A percentile compares a stretch with the other conserved stretches of the same genome.
Conservation (phyloP, 2,888 invertebrate genomes). For the Eupeodes latifasciatus region DNA sequence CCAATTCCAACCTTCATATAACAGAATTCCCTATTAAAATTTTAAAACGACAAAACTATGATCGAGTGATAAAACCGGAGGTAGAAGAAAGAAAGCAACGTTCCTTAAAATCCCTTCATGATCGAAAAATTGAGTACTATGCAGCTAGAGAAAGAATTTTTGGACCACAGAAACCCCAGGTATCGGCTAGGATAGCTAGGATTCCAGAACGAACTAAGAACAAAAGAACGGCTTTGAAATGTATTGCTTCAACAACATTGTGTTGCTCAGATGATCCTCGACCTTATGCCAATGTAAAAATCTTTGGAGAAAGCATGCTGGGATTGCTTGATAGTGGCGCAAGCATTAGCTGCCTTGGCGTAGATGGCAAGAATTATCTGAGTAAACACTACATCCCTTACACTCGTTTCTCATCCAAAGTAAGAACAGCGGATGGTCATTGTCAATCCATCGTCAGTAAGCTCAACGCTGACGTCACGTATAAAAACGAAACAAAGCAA, state of each 20-base stretch:
- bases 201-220: neutral
- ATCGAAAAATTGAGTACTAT: neutral
- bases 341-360: neutral
- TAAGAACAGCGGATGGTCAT: neutral
- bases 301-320: neutral
- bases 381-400: neutral
- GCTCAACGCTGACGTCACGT: neutral
- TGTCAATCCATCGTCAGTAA: neutral
- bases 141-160: neutral
- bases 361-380: neutral
- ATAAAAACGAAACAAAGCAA: neutral
- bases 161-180: too few relatives aligned
- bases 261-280: neutral
- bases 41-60: neutral
- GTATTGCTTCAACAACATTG: neutral
- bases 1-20: neutral
- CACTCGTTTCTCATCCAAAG: neutral
- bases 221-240: neutral
- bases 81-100: neutral
- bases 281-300: neutral
- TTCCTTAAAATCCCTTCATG: neutral
- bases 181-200: neutral
- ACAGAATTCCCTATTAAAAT: neutral
- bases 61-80: too few relatives aligned
- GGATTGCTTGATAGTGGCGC: slow-evolving; percentile 16